Percentiles rank a stretch among this genome's conserved stretches.
These are phyloP conservation scores for Ptyas mucosa DNA, from an alignment of 2,113 vertebrate species.

Conservation along the genomic window DNA sequence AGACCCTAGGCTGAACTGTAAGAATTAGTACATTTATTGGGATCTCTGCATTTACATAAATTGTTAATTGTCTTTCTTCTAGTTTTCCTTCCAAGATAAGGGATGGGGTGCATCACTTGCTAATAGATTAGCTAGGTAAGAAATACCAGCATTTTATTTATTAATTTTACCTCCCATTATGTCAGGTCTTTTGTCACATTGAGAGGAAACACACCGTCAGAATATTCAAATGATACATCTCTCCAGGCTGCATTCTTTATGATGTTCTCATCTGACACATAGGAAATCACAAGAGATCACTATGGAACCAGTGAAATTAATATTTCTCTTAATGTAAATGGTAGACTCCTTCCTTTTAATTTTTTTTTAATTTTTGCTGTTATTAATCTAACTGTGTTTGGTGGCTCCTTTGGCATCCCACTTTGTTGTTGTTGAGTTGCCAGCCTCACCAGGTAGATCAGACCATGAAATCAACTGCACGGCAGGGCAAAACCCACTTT, in stretches of 20 bases:
- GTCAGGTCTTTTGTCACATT: neutral
- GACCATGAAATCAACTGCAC: neutral
- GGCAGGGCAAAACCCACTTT: neutral
- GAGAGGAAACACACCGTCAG: neutral
- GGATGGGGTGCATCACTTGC: constrained; percentile 86
- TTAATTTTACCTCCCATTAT: neutral
- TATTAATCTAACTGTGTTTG: neutral
- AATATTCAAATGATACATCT: neutral
- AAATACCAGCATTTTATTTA: neutral
- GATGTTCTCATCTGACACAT: neutral
- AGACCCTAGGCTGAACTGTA: neutral
- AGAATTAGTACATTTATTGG: neutral
- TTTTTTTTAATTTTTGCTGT: neutral
- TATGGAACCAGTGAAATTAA: neutral
- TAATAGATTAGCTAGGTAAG: constrained; percentile 83
- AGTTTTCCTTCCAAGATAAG: constrained; percentile 83
- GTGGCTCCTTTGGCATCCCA: neutral
- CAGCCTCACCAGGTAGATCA: neutral
- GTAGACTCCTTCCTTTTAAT: neutral
- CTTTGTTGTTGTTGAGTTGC: neutral
- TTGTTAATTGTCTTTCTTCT: constrained; percentile 24
- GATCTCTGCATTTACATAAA: neutral
- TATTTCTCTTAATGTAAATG: neutral
- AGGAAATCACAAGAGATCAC: neutral
- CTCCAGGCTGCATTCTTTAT: neutral